Conservation (phyloP, 1,140 invertebrate genomes). For the Nylanderia fulva region DNA sequence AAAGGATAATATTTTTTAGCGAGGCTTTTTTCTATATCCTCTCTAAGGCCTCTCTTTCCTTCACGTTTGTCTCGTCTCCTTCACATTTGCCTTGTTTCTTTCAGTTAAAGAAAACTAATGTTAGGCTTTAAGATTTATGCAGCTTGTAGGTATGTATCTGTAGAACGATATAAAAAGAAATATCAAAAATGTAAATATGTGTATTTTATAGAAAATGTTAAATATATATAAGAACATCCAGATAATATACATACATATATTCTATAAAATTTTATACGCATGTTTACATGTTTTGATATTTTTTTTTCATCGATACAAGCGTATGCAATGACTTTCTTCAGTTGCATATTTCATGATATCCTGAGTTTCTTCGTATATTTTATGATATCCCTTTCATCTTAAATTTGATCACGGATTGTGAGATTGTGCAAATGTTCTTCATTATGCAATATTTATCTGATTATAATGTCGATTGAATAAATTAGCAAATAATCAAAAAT, state of each 20-base stretch:
- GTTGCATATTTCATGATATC: neutral
- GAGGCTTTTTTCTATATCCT: slow-evolving; percentile 73
- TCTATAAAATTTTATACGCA: neutral
- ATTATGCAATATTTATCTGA: too few relatives aligned
- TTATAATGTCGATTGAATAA: slow-evolving; percentile 69
- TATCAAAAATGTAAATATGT: too few relatives aligned
- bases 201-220: too few relatives aligned
- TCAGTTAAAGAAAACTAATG: neutral
- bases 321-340: too few relatives aligned
- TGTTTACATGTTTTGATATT: neutral
- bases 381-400: neutral
- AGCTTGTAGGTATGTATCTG: neutral
- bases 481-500: slow-evolving; percentile 65
- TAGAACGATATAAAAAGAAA: neutral
- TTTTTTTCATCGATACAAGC: neutral
- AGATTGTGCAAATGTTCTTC: neutral
- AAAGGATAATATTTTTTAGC: slow-evolving; percentile 79
- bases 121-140: slow-evolving; percentile 27
- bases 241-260: too few relatives aligned
- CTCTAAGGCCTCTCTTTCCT: slow-evolving; percentile 69
- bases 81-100: neutral
- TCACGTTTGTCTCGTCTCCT: slow-evolving; percentile 46
- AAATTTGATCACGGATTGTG: neutral
- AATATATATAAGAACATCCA: too few relatives aligned
- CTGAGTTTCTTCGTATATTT: too few relatives aligned